Conservation (phyloP, 2,113 vertebrate genomes). For the Procavia capensis region DNA sequence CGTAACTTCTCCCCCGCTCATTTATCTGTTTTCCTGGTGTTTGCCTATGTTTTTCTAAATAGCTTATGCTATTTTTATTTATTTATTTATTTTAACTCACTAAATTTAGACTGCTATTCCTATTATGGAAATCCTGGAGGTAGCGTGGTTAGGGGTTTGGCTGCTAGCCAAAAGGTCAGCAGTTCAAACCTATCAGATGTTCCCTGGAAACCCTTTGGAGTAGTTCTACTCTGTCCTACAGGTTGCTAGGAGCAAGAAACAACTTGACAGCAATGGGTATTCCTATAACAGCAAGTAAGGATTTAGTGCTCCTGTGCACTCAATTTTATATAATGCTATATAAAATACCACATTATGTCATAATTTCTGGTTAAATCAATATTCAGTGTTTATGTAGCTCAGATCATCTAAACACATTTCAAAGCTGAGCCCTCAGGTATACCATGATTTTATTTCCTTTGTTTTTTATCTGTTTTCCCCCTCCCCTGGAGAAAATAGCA, state of each 20-base stretch:
- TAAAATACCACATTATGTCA: background rate
- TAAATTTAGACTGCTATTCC: background rate
- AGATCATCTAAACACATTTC: background rate
- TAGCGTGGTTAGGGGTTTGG: no score
- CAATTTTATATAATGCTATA: background rate
- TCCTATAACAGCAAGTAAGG: background rate
- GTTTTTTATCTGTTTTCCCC: background rate
- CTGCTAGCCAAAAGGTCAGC: no score
- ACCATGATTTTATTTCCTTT: background rate
- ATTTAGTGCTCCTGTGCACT: background rate
- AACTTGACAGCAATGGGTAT: no score
- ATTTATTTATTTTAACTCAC: no score
- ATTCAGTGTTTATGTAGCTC: background rate
- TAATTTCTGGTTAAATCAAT: background rate
- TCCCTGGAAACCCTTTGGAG: no score
- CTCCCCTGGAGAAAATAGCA: slow-evolving; percentile 13
- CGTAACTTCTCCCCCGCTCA: background rate
- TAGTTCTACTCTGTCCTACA: no score
- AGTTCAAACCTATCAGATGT: no score
- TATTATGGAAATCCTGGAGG: slow-evolving; percentile 20
- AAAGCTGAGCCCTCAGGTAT: background rate
- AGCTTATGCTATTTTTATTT: background rate
- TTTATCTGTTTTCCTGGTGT: background rate
- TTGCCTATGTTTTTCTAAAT: background rate
- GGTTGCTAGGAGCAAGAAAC: no score